These are phyloP conservation scores for Enteromius afrohamiltoni DNA, from an alignment of 2,797 vertebrate species.

Conservation along the genomic window DNA sequence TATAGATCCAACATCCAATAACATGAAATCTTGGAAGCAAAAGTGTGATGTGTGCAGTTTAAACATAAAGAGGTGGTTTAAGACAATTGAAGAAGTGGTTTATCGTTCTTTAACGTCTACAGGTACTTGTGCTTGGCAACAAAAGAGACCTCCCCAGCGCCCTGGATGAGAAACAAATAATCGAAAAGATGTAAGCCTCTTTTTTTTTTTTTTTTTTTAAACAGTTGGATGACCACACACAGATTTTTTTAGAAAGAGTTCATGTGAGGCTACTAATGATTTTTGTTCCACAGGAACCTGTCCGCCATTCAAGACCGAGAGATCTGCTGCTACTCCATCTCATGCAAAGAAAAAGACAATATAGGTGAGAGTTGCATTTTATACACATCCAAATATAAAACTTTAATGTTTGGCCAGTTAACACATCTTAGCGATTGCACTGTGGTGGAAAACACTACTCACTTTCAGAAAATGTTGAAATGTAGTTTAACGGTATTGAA, in stretches of 20 bases:
- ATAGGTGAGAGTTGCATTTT: slow-evolving; percentile 74
- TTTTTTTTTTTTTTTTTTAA: too few species aligned
- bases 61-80: neutral
- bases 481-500: neutral
- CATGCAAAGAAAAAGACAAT: slow-evolving; percentile 98
- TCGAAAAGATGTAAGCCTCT: slow-evolving; percentile 93
- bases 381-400: neutral
- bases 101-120: slow-evolving; percentile 30
- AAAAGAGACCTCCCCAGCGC: slow-evolving; percentile 94
- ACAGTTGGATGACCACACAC: neutral
- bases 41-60: neutral
- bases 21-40: slow-evolving; percentile 1
- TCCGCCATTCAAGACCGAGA: slow-evolving; percentile 87
- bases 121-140: slow-evolving; percentile 98
- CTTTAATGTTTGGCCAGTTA: neutral
- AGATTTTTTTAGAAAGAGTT: neutral
- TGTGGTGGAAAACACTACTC: neutral
- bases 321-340: slow-evolving; percentile 92
- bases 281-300: slow-evolving; percentile 76
- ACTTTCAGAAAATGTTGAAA: neutral
- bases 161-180: slow-evolving; percentile 98
- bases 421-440: neutral
- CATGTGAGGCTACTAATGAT: neutral
- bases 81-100: slow-evolving; percentile 4
- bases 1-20: neutral